Evolutionary conservation across 2,888 invertebrate genomes (phyloP), one percentile per base, ranked within the genome.

Genomic region (Orthosia incerta): DNA sequence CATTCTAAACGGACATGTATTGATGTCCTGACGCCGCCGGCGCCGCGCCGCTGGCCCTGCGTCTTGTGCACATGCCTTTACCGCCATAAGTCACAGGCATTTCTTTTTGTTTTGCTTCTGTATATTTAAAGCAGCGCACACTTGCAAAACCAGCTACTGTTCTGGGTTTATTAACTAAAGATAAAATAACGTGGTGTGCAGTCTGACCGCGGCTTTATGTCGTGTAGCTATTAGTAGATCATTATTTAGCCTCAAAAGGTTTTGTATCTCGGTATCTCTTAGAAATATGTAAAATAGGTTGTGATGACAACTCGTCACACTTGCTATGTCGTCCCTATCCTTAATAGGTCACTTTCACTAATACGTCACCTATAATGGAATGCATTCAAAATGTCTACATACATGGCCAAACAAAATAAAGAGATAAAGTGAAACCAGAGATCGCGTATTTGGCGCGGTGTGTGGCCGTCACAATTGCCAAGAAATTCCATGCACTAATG

Each of bases 401-500:
- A 39, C 31, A 70, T 56, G 39, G 7, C 26, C n/a, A 56, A 64
- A 79, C 53, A 60, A 79, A 80, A 74, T 74, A 79, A 65, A 83
- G 70, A 59, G 20, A 71, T 74, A 79, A 68, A 81, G 46, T 23
- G 31, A 61, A 60, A 55, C 46, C 53, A 12, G 60, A 69, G 69
- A 76, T 67, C 53, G 59, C 74, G 77, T 66, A 60, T 51, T 67
- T 59, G 60, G 74, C 76, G 71, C 74, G 70, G 70, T 74, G 79
- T 82, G 81, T 79, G 76, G 84, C 75, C 84, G 45, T 31, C 67
- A 70, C 74, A 63, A 67, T 13, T 68, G 71, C 59, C 60, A 56
- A 71, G 74, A 72, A 76, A 78, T 77, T 74, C 82, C 85, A 71
- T 68, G 70, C 75, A 74, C 70, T 80, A 74, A 86, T 86, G 83